Evolutionary conservation across 2,113 vertebrate genomes (phyloP), one percentile per base, ranked within the genome.

Genomic region (Phrynosoma blainvillii): DNA sequence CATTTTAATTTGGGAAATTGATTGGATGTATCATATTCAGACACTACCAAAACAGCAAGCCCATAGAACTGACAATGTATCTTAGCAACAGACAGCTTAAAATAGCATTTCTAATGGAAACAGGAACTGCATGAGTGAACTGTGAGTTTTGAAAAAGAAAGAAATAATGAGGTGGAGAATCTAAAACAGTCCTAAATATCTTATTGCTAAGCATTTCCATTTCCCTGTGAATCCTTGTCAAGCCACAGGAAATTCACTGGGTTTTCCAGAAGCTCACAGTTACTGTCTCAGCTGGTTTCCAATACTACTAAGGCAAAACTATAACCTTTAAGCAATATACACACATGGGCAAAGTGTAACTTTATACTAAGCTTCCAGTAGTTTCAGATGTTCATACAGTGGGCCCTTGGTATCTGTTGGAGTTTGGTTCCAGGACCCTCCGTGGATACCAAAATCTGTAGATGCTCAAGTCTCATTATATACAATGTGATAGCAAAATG

Each of bases 11-110:
- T 84, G 81, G 71, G 92, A 82, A 89, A 54, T 90, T 66, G 18
- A 91, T 52, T 78, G 36, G 75, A 42, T 13, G 6, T 16, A 86
- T 73, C 52, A 11, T 76, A 47, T 74, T 77, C 30, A 79, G 85
- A 79, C 65, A 84, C 47, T 30, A 74, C 27, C 7, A 56, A 74
- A 59, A 71, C 27, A 89, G 54, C 30, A 82, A 75, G 90, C 54
- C 79, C 82, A 40, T 1, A 0, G 73, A 81, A 85, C 85, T 90
- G 88, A 85, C 85, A 73, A 82, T n/a, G 89, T 95, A 90, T 92
- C 95, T 94, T 94, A 95, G 95, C 95, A 96, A 96, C 95, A 30
- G 47, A 56, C 66, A 73, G 91, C 93, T 93, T 91, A 88, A 94
- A 95, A 93, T 91, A 93, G 90, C 92, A 52, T 78, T 40, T 84